A percentile compares a stretch with the other conserved stretches of the same genome.
Conservation (phyloP, 2,797 vertebrate species). For the Odontamblyopus lacepedii region DNA sequence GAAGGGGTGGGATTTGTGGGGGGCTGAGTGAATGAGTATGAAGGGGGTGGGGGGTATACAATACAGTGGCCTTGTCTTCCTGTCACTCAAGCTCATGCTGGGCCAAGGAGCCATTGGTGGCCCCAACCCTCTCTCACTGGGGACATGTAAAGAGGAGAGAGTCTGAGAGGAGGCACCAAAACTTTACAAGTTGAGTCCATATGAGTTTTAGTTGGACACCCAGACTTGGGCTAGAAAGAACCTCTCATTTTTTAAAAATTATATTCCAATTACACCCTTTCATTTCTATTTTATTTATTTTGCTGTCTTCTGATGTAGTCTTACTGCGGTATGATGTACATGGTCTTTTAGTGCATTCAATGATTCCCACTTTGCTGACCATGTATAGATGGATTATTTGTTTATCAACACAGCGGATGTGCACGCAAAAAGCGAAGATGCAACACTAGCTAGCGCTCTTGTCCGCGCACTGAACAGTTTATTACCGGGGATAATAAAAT, state of each 20-base stretch:
- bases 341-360: no score
- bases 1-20: constrained; percentile 25
- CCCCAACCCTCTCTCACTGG: constrained; percentile 24
- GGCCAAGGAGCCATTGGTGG: constrained; percentile 46
- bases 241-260: neutral
- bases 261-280: neutral
- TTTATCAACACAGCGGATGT: no score
- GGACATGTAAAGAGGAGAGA: constrained; percentile 16
- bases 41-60: constrained; percentile 33
- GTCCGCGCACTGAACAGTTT: no score
- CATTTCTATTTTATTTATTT: neutral
- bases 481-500: no score
- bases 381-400: no score
- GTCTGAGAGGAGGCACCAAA: constrained; percentile 20
- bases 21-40: constrained; percentile 13
- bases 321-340: no score
- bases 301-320: no score
- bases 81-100: constrained; percentile 67
- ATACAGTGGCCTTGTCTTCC: constrained; percentile 72
- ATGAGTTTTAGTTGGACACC: neutral
- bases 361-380: no score
- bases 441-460: no score
- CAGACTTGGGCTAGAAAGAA: neutral
- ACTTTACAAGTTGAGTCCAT: constrained; percentile 24
- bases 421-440: no score